Evolutionary conservation across 2,888 invertebrate species (phyloP), one percentile per base, ranked within the genome.

Genomic region (Dolichomitus sp.): DNA sequence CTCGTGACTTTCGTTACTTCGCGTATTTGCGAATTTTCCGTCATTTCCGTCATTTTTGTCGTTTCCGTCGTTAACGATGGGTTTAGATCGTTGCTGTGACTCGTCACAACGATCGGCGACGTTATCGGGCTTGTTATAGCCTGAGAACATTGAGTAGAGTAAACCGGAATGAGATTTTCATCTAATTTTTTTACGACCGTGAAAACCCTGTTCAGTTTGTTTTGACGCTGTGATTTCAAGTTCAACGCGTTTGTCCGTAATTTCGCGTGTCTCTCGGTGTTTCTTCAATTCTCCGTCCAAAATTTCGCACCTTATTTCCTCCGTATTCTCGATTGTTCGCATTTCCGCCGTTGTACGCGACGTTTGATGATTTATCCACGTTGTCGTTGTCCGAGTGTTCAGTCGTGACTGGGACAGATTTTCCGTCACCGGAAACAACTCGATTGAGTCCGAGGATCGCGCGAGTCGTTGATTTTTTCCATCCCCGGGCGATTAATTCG

Each of bases 101-200:
- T 89, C 79, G 80, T 86, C 79, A 88, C 68, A 37, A 91, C 87
- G 48, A 88, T 86, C 85, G 91, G 88, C 66, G 92, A 91, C 61
- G 91, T 83, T 87, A 92, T 92, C 87, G 92, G 92, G 73, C 91
- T 91, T 84, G 88, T 93, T 89, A 92, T 89, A 81, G 89, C 92
- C 87, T 89, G 93, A 50, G 91, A 93, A 90, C 91, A 93, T 48
- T 88, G 92, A 86, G 90, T 90, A 78, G 90, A 92, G 86, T 88
- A 90, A 40, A 87, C 87, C 82, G 77, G 37, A n/a, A 37, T 66
- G 76, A 30, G 63, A n/a, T 14, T 76, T 77, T 70, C 61, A 1
- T 14, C 45, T 7, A 27, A 14, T 45, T 75, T 79, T 61, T n/a
- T 33, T 69, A 48, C 79, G 63, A 77, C 33, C n/a, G 77, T 52